phyloP scores from a whole-genome alignment of 2,113 vertebrate species.

The Sinocyclocheilus anophthalmus region DNA sequence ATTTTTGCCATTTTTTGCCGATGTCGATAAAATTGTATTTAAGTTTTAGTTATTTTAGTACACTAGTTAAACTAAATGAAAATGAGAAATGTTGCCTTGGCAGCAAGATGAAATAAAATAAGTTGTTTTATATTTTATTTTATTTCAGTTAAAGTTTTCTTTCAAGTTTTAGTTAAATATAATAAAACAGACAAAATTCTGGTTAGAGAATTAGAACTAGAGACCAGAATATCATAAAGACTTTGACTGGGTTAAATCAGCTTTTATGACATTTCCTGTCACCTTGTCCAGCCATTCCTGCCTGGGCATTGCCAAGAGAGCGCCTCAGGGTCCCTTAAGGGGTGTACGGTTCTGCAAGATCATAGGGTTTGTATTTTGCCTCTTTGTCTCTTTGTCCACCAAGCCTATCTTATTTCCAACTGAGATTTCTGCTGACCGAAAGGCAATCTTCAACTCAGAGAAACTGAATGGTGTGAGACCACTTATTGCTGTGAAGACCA shows the following conservation, averaged over 20 bases:
- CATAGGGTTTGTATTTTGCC: constrained; percentile 63
- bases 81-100: too few species aligned
- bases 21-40: too few species aligned
- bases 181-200: too few species aligned
- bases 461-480: constrained; percentile 64
- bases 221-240: not conserved
- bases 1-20: too few species aligned
- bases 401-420: constrained; percentile 72
- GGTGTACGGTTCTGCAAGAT: constrained; percentile 71
- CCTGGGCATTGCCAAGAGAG: constrained; percentile 57
- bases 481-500: constrained; percentile 63
- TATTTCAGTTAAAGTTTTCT: too few species aligned
- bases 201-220: too few species aligned
- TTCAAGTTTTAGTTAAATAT: too few species aligned
- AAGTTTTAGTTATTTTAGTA: too few species aligned
- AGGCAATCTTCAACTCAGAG: constrained; percentile 59
- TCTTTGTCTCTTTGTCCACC: constrained; percentile 56
- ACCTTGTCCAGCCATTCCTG: constrained; percentile 59
- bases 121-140: too few species aligned
- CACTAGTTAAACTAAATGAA: too few species aligned
- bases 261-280: constrained; percentile 50
- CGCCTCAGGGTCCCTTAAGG: constrained; percentile 18
- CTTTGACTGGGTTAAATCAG: not conserved
- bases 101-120: too few species aligned
- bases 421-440: constrained; percentile 58